Conservation (phyloP, 2,888 invertebrate species). For the Escarpia spicata region DNA sequence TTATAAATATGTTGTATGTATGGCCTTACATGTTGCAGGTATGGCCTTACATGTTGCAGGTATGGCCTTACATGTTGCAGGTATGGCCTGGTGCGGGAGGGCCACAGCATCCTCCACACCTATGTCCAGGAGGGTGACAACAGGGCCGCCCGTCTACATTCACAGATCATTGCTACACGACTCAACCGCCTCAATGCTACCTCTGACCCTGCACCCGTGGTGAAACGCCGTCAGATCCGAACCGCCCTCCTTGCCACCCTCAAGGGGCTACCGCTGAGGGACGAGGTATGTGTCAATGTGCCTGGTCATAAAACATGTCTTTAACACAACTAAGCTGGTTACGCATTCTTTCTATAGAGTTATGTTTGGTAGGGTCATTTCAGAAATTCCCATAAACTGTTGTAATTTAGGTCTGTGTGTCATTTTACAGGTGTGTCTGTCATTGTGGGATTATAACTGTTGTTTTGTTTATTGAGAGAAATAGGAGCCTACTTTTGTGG, state of each 20-base stretch:
- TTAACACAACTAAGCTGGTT: slow-evolving; percentile 6
- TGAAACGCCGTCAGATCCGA: slow-evolving; percentile 34
- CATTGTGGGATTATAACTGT: too few species aligned
- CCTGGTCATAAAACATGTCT: not conserved
- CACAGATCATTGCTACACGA: slow-evolving; percentile 48
- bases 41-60: too few species aligned
- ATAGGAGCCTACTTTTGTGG: too few species aligned
- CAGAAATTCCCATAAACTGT: not conserved
- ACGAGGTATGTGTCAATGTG: slow-evolving; percentile 47
- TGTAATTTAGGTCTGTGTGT: not conserved
- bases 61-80: slow-evolving; percentile 37
- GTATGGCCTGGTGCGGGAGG: slow-evolving; percentile 42
- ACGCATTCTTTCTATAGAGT: not conserved
- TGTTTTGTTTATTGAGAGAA: too few species aligned
- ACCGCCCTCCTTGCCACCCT: slow-evolving; percentile 44
- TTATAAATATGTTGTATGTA: too few species aligned
- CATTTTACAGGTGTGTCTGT: too few species aligned
- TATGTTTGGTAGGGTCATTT: not conserved
- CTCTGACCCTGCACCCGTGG: not conserved
- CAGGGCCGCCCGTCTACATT: slow-evolving; percentile 49
- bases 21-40: too few species aligned
- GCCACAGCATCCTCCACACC: slow-evolving; percentile 39
- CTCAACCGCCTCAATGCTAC: slow-evolving; percentile 43
- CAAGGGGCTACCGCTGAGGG: slow-evolving; percentile 47
- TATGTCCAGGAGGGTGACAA: slow-evolving; percentile 47